A percentile compares a stretch with the other conserved stretches of the same genome.
Evolutionary conservation across 1,140 invertebrate genomes (phyloP).

Genomic region (Zelostemma sp.): DNA sequence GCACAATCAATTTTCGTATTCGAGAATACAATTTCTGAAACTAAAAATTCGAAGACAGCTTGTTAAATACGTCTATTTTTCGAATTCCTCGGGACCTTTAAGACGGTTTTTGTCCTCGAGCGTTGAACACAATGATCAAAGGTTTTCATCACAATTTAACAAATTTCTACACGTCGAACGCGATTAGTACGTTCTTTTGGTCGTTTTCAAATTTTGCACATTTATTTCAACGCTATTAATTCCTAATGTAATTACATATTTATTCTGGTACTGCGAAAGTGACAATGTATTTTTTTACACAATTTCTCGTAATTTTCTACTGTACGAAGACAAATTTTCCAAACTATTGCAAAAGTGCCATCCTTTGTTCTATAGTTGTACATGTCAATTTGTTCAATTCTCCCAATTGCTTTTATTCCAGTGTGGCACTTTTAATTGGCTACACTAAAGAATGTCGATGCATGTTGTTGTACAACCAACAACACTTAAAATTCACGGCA

Average conservation of each 20-base stretch:
- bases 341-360: neutral
- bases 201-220: slow-evolving; percentile 16
- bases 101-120: slow-evolving; percentile 40
- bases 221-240: slow-evolving; percentile 13
- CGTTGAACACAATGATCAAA: slow-evolving; percentile 64
- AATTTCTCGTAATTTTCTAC: too few species aligned
- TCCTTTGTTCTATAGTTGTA: neutral
- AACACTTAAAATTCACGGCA: too few species aligned
- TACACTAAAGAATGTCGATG: neutral
- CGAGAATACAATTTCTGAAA: neutral
- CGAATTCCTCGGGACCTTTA: neutral
- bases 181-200: slow-evolving; percentile 9
- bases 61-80: slow-evolving; percentile 8
- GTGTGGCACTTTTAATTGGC: slow-evolving; percentile 15
- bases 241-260: slow-evolving; percentile 10
- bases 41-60: slow-evolving; percentile 9
- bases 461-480: too few species aligned
- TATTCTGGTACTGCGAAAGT: too few species aligned
- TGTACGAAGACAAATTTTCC: too few species aligned
- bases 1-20: neutral
- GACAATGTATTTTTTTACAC: too few species aligned
- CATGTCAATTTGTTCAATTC: too few species aligned
- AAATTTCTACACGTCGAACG: slow-evolving; percentile 11
- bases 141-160: slow-evolving; percentile 55
- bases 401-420: too few species aligned